Conservation (phyloP, 2,888 invertebrate species). For the Mythimna ferrago region DNA sequence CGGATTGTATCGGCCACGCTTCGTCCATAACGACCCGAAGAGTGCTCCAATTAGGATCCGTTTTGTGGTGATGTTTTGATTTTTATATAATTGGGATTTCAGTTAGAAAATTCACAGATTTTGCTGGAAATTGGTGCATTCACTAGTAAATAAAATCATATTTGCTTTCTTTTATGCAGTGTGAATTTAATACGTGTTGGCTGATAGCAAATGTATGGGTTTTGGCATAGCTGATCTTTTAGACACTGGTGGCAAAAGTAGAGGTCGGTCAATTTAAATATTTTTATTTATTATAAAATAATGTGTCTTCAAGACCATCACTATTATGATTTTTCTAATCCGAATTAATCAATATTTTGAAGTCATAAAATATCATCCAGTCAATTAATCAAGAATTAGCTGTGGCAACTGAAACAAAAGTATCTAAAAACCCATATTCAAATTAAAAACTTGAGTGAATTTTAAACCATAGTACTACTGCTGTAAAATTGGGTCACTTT, state of each 20-base stretch:
- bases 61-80: constrained; percentile 21
- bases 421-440: neutral
- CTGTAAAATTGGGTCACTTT: no score
- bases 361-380: no score
- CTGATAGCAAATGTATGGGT: neutral
- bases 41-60: constrained; percentile 37
- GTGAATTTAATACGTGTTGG: neutral
- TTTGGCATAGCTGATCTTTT: neutral
- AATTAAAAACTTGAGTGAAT: constrained; percentile 1
- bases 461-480: no score
- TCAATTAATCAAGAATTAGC: no score
- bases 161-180: neutral
- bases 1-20: constrained; percentile 29
- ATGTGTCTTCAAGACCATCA: no score
- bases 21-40: constrained; percentile 6
- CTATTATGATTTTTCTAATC: constrained; percentile 7
- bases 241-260: neutral
- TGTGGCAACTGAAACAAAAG: no score
- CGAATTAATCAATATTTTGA: neutral
- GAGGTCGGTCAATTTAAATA: neutral
- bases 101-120: neutral
- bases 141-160: neutral
- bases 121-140: constrained; percentile 1
- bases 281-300: neutral
- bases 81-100: constrained; percentile 13